Percentiles rank a stretch among this genome's conserved stretches.
Evolutionary conservation across 2,888 invertebrate species (phyloP).

Genomic region (Yponomeuta sedellus): DNA sequence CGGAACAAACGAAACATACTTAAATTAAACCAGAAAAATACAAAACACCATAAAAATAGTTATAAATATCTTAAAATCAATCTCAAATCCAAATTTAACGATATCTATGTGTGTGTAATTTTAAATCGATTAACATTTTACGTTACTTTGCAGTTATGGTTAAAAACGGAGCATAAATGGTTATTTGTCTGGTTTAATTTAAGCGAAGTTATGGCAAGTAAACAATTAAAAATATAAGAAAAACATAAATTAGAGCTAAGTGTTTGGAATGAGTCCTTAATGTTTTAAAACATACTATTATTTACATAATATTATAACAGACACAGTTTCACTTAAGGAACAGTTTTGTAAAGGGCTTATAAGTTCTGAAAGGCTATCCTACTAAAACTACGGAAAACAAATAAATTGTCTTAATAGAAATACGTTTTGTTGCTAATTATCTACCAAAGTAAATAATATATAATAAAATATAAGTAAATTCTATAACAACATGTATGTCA

Average conservation of each 20-base stretch:
- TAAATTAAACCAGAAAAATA: neutral
- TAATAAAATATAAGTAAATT: too few relatives aligned
- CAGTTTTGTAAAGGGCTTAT: neutral
- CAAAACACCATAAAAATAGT: neutral
- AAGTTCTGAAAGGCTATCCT: neutral
- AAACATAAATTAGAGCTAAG: constrained; percentile 58
- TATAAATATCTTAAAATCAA: neutral
- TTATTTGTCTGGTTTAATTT: neutral
- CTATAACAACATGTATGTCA: too few relatives aligned
- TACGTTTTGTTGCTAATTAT: too few relatives aligned
- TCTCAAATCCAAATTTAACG: too few relatives aligned
- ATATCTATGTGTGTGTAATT: too few relatives aligned
- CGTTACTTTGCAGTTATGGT: too few relatives aligned
- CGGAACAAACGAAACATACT: constrained; percentile 50
- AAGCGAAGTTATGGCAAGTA: constrained; percentile 61
- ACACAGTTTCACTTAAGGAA: neutral
- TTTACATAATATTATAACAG: neutral
- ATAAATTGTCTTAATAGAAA: too few relatives aligned
- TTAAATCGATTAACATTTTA: too few relatives aligned
- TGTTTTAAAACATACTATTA: constrained; percentile 23
- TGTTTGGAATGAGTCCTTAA: constrained; percentile 65
- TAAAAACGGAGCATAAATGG: too few relatives aligned
- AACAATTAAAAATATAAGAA: constrained; percentile 55
- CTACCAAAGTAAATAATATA: too few relatives aligned
- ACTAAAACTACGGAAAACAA: neutral